Base-by-base conservation (phyloP, 1,140 invertebrate species). In the Cylas formicarius region DNA sequence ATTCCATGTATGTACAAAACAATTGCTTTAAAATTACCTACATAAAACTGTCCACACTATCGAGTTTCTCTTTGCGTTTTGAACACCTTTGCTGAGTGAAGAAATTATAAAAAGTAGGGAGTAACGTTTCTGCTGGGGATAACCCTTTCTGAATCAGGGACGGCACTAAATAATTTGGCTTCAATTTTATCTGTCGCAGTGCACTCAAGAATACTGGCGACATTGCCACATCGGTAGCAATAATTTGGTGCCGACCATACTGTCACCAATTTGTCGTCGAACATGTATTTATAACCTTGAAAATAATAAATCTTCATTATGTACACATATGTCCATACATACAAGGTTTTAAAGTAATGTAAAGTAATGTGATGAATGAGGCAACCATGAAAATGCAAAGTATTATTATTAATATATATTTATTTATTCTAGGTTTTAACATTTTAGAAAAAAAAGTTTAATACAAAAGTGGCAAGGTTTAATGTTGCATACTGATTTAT, bases 191-290 rank as follows among this genome's bases (percentile, higher is more conserved):
- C 81, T 2, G 83, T 78, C 44, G 81, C 79, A 23, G 77, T 75
- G 58, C 94, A 91, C 63, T 84, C 79, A 49, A 96, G 68, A 57
- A 96, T 93, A 46, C 90, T 90, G 20, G 92, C 91, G 32, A 93
- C 79, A 62, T 96, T 96, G 19, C 90, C 91, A 65, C 91, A 95
- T 28, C 91, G 78, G 67, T 96, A 96, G 70, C 91, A 96, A 66
- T 96, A 95, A 69, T 96, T 96, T 1, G 91, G 92, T 9, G 91
- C 94, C 19, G 91, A 96, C 93, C 93, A 97, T 2, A 97, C 88
- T 2, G 93, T 97, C 4, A 96, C 90, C 52, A 97, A 69, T 68
- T 89, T 85, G 50, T 92, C 80, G 63, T 95, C 82, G 69, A 97
- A 97, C 84, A 95, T 92, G 63, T 93, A 97, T 71, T 93, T 96